Evolutionary conservation across 2,888 invertebrate species (phyloP).

Genomic region (Zhengitettix transpicula): DNA sequence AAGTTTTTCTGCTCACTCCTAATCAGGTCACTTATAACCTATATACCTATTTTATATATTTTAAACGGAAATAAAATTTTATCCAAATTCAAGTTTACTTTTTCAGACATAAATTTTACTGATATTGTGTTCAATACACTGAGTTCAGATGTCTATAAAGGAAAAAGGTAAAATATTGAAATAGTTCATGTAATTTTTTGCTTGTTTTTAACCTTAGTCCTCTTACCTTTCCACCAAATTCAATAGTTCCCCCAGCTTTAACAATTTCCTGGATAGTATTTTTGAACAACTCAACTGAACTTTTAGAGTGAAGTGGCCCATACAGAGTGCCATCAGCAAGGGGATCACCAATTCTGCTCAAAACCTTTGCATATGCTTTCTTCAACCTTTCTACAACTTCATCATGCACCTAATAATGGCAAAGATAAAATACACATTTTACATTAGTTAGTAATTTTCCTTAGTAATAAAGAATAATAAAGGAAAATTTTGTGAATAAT

Average conservation of each 20-base stretch:
- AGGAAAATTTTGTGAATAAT: no score
- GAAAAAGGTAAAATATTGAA: no score
- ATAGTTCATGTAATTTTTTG: no score
- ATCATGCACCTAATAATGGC: conserved; percentile 41
- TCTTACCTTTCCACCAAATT: conserved; percentile 60
- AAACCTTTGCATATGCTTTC: conserved; percentile 62
- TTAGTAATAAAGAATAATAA: no score
- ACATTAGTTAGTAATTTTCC: no score
- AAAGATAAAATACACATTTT: no score
- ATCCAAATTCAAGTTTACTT: no score
- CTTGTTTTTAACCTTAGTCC: background rate
- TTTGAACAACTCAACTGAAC: conserved; percentile 57
- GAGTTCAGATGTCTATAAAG: no score
- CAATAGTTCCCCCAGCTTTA: conserved; percentile 54
- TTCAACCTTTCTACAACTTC: conserved; percentile 54
- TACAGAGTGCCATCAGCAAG: conserved; percentile 64
- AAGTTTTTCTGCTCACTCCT: background rate
- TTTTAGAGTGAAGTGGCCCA: conserved; percentile 76
- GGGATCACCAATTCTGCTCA: conserved; percentile 77
- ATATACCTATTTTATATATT: no score
- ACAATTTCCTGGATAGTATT: conserved; percentile 52
- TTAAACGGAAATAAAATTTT: no score
- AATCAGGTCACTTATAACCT: background rate
- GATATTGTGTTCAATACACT: no score
- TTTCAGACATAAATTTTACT: no score